A percentile compares a stretch with the other conserved stretches of the same genome.
These are phyloP conservation scores for Cataglyphis albicans DNA, from an alignment of 2,888 invertebrate genomes.

Conservation along the genomic window DNA sequence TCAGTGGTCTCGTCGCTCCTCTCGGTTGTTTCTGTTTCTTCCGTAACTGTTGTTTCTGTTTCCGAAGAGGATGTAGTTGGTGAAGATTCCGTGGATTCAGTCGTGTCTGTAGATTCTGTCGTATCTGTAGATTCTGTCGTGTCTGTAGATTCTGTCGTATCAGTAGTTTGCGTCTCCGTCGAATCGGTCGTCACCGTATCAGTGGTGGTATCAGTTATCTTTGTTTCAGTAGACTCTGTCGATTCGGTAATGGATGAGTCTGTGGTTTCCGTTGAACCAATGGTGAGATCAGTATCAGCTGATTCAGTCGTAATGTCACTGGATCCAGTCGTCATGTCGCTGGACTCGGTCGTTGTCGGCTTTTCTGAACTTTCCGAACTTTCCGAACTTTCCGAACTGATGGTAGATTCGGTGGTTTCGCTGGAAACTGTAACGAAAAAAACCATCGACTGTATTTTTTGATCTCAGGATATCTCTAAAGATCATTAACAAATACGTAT, in stretches of 20 bases:
- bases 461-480: constrained; percentile 31
- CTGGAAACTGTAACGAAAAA: constrained; percentile 53
- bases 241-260: constrained; percentile 67
- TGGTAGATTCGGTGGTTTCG: constrained; percentile 43
- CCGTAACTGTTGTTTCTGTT: constrained; percentile 61
- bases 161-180: constrained; percentile 1
- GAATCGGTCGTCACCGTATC: constrained; percentile 52
- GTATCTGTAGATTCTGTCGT: constrained; percentile 57
- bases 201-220: constrained; percentile 57
- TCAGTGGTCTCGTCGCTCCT: constrained; percentile 33
- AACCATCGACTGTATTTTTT: constrained; percentile 39
- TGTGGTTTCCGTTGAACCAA: constrained; percentile 74
- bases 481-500: not conserved
- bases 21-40: constrained; percentile 65
- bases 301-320: constrained; percentile 49
- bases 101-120: constrained; percentile 67
- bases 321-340: constrained; percentile 57
- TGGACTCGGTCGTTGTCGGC: constrained; percentile 68
- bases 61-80: constrained; percentile 71
- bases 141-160: constrained; percentile 52
- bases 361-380: not conserved
- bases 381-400: not conserved
- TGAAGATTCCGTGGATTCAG: constrained; percentile 70
- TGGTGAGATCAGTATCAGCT: constrained; percentile 66
- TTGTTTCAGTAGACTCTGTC: constrained; percentile 38